Percentiles rank a stretch among this genome's conserved stretches.
Evolutionary conservation across 2,888 invertebrate species (phyloP).

Genomic region (Drosophila eohydei): DNA sequence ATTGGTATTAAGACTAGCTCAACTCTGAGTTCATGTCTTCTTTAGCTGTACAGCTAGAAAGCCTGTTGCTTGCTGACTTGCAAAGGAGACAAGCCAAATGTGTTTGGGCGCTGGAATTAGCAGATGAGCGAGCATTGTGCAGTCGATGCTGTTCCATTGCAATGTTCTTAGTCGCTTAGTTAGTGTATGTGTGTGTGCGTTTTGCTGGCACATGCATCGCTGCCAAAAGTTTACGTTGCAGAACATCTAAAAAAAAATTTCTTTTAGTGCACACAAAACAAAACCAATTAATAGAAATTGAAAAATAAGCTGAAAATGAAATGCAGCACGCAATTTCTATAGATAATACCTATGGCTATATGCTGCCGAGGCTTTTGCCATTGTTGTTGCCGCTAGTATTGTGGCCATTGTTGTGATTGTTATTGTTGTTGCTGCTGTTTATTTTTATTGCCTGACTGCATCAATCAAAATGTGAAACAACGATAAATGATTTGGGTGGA

Average conservation of each 20-base stretch:
- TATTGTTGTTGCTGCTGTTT: conserved; percentile 10
- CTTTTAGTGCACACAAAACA: conserved; percentile 10
- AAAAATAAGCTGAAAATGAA: conserved; percentile 24
- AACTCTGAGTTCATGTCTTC: too few species aligned
- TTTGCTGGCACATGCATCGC: conserved; percentile 19
- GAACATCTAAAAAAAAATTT: conserved; percentile 22
- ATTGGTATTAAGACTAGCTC: not conserved
- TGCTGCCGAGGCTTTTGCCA: not conserved
- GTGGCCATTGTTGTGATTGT: conserved; percentile 8
- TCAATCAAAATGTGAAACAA: conserved; percentile 41
- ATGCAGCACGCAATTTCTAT: conserved; percentile 33
- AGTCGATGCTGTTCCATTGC: not conserved
- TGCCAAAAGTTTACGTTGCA: conserved; percentile 49
- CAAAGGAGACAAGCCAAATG: not conserved
- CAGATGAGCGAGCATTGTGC: not conserved
- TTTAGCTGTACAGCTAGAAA: not conserved
- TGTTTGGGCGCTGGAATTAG: not conserved
- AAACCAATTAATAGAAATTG: conserved; percentile 50
- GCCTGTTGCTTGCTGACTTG: not conserved
- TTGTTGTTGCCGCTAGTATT: not conserved
- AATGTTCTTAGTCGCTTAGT: not conserved
- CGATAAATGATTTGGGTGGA: conserved; percentile 16
- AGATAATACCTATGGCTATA: conserved; percentile 27
- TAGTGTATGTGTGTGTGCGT: not conserved
- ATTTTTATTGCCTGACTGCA: conserved; percentile 31